Evolutionary conservation across 2,888 invertebrate species (phyloP).

Genomic region (Drosophila crucigera): DNA sequence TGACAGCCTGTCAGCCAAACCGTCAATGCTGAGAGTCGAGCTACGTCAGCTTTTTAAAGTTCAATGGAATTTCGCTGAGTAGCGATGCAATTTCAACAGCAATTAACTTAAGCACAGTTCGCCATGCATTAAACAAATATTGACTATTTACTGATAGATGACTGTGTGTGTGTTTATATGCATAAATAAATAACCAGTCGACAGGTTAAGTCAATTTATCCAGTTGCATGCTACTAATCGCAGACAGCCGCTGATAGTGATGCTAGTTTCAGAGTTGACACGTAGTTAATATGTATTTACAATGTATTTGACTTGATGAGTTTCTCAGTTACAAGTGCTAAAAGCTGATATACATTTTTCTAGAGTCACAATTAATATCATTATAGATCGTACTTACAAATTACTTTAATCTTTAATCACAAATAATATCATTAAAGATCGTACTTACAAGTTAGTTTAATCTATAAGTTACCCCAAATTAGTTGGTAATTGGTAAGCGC

Average conservation of each 20-base stretch:
- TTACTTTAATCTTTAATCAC: constrained; percentile 19
- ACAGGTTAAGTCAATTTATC: constrained; percentile 46
- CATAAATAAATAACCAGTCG: constrained; percentile 10
- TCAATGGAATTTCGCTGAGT: constrained; percentile 55
- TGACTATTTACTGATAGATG: constrained; percentile 2
- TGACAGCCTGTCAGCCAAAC: constrained; percentile 23
- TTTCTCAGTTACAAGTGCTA: constrained; percentile 52
- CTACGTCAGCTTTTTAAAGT: constrained; percentile 73
- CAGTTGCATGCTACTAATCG: constrained; percentile 54
- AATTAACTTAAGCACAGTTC: constrained; percentile 53
- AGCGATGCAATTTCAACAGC: constrained; percentile 24
- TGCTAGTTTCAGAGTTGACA: not conserved
- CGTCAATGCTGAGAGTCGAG: constrained; percentile 15
- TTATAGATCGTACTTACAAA: constrained; percentile 30
- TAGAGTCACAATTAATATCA: constrained; percentile 15
- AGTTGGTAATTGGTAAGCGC: constrained; percentile 30
- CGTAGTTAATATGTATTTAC: constrained; percentile 34
- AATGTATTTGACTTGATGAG: constrained; percentile 49
- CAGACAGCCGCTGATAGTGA: constrained; percentile 48
- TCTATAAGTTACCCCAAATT: constrained; percentile 5
- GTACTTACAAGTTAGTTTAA: constrained; percentile 32
- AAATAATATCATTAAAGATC: constrained; percentile 37
- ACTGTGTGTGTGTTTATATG: constrained; percentile 5
- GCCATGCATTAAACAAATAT: constrained; percentile 29
- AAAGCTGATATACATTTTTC: constrained; percentile 49